Percentiles rank a stretch among this genome's conserved stretches.
These are phyloP conservation scores for Perithous albicinctus DNA, from an alignment of 2,888 invertebrate genomes.

Conservation along the genomic window DNA sequence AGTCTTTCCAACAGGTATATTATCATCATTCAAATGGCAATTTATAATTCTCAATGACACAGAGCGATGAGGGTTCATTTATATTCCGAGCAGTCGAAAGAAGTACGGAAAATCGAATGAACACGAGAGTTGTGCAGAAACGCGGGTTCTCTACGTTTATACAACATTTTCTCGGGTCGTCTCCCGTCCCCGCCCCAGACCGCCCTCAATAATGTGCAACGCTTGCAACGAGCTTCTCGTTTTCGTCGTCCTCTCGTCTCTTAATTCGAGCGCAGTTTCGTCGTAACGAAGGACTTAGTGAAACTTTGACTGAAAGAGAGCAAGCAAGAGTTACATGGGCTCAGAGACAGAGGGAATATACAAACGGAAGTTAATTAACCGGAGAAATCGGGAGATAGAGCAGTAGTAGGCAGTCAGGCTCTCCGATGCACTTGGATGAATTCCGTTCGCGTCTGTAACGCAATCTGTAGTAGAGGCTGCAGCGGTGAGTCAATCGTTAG, in stretches of 20 bases:
- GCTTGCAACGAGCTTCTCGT: slow-evolving; percentile 50
- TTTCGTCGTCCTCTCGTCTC: slow-evolving; percentile 46
- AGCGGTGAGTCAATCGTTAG: slow-evolving; percentile 59
- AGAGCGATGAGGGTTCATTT: slow-evolving; percentile 19
- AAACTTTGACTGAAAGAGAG: slow-evolving; percentile 54
- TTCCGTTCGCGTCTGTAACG: slow-evolving; percentile 60
- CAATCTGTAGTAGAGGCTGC: slow-evolving; percentile 60
- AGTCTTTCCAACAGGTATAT: not conserved
- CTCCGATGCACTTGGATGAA: slow-evolving; percentile 59
- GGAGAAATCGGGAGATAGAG: slow-evolving; percentile 50
- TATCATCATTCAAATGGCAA: slow-evolving; percentile 10
- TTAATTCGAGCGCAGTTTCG: slow-evolving; percentile 58
- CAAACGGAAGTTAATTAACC: slow-evolving; percentile 69
- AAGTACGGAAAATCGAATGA: slow-evolving; percentile 46
- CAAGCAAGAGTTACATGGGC: slow-evolving; percentile 24
- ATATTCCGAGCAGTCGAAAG: slow-evolving; percentile 9
- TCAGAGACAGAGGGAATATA: slow-evolving; percentile 62
- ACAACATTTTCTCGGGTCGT: slow-evolving; percentile 37
- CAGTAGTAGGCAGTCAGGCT: slow-evolving; percentile 48
- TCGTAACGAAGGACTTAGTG: slow-evolving; percentile 66
- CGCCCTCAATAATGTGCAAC: slow-evolving; percentile 45
- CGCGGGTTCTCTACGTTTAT: slow-evolving; percentile 33
- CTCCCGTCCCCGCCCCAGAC: no score
- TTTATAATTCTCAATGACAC: slow-evolving; percentile 7
- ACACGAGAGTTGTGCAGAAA: slow-evolving; percentile 18